phyloP scores from a whole-genome alignment of 2,888 invertebrate species.

The Sarcophaga rosellei region DNA sequence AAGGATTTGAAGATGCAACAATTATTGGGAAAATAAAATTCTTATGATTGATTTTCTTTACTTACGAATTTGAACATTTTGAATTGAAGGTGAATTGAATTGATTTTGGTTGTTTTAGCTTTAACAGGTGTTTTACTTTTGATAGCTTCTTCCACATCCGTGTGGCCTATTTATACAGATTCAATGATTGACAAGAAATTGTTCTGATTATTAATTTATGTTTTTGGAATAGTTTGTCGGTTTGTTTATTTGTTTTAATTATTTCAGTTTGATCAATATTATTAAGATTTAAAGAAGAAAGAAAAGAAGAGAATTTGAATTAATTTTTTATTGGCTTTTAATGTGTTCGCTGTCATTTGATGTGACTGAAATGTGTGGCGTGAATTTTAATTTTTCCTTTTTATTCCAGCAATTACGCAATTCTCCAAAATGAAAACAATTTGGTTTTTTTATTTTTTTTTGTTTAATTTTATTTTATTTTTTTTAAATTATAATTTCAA shows the following conservation, averaged over 20 bases:
- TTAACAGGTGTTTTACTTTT: conserved; percentile 36
- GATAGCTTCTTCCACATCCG: neutral
- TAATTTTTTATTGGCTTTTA: neutral
- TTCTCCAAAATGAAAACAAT: neutral
- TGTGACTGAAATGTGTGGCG: conserved; percentile 15
- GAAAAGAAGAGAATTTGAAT: neutral
- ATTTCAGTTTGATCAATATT: neutral
- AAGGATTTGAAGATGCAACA: neutral
- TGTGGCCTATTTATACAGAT: conserved; percentile 25
- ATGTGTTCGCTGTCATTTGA: neutral
- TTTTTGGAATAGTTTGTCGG: neutral
- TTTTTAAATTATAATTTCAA: neutral
- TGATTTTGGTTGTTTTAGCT: conserved; percentile 26
- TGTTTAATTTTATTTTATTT: neutral
- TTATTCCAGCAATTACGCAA: conserved; percentile 10
- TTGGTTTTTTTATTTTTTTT: no score
- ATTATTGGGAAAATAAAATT: neutral
- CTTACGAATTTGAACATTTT: conserved; percentile 79
- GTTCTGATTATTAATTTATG: neutral
- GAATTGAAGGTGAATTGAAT: conserved; percentile 28
- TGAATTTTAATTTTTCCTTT: conserved; percentile 28
- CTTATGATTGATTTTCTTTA: conserved; percentile 12
- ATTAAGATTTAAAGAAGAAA: neutral
- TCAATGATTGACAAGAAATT: neutral
- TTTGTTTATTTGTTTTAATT: conserved; percentile 18